Evolutionary conservation across 2,888 invertebrate species (phyloP).

Genomic region (Merodon equestris): DNA sequence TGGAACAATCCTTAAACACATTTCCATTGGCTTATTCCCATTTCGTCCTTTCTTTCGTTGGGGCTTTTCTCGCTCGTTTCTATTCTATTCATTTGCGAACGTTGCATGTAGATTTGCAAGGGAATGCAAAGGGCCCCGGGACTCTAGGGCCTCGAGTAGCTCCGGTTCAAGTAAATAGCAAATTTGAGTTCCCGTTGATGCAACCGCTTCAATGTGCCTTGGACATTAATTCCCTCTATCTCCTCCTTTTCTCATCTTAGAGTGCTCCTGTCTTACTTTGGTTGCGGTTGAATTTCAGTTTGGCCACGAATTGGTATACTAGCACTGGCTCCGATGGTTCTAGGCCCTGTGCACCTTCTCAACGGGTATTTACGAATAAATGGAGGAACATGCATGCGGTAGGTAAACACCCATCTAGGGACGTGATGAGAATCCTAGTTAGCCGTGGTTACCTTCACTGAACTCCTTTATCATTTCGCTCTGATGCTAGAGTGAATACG

Average conservation of each 20-base stretch:
- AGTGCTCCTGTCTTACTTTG: background rate
- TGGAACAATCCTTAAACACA: conserved; percentile 39
- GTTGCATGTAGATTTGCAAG: conserved; percentile 16
- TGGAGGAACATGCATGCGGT: conserved; percentile 61
- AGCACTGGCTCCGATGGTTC: no score
- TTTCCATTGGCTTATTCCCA: conserved; percentile 36
- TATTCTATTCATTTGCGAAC: no score
- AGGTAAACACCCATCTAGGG: conserved; percentile 62
- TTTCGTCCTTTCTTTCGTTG: background rate
- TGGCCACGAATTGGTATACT: no score
- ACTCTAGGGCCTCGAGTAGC: conserved; percentile 1
- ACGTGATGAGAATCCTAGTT: conserved; percentile 62
- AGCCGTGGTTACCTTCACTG: conserved; percentile 42
- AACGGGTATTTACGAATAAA: conserved; percentile 51
- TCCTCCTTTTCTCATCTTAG: no score
- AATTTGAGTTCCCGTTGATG: conserved; percentile 50
- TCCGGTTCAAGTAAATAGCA: conserved; percentile 48
- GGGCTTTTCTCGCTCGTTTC: no score
- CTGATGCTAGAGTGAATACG: background rate
- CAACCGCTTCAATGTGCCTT: conserved; percentile 31
- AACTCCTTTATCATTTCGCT: background rate
- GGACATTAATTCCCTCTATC: conserved; percentile 14
- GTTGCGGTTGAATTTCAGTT: background rate
- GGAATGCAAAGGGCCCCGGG: background rate
- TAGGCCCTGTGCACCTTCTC: conserved; percentile 43